Base-by-base conservation (phyloP, 2,113 vertebrate genomes). In the Hemichromis elongatus region DNA sequence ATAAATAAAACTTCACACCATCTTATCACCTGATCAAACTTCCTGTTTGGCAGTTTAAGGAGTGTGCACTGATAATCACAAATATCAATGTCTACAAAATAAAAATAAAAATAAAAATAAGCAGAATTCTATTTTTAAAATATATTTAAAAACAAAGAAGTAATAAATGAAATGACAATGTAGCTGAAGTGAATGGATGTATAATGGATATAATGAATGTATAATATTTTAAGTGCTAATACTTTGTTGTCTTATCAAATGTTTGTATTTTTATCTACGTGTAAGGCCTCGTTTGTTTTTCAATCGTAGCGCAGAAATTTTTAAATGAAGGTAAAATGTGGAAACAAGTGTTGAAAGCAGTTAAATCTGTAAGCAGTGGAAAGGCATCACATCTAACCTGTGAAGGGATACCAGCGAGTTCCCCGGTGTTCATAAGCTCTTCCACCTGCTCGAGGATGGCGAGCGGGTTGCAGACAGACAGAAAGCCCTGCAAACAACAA, bases 371-470 rank as follows among this genome's bases (percentile, higher is more conserved):
- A 28, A 50, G 53, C 9, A 24, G 35, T 26, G 21, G 9, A 79
- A 56, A 57, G 9, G 28, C 6, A 3, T 79, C 12, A 80, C 7
- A 42, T 57, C 13, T 92, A 88, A 99, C 99, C 97, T 98, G 96
- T 54, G 96, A 95, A 80, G 98, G 97, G 92, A 99, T 95, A 6
- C 95, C 97, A n/a, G 97, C 97, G 18, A 98, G 75, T 55, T 98
- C 97, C 52, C 98, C 97, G 0, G 95, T 95, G 77, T 79, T 96
- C 98, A 98, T 97, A 11, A 96, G 95, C 3, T 98, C 96, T 5
- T 97, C 97, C 75, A 96, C 92, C 88, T 99, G 98, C 18, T 97
- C 96, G 52, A 99, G 95, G 63, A 98, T 92, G 4, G 88, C 59
- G 21, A 96, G 94, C 1, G 93, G 94, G 78, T 97, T 94, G 59